Base-by-base conservation (phyloP, 2,797 vertebrate genomes). In the Heliangelus exortis region DNA sequence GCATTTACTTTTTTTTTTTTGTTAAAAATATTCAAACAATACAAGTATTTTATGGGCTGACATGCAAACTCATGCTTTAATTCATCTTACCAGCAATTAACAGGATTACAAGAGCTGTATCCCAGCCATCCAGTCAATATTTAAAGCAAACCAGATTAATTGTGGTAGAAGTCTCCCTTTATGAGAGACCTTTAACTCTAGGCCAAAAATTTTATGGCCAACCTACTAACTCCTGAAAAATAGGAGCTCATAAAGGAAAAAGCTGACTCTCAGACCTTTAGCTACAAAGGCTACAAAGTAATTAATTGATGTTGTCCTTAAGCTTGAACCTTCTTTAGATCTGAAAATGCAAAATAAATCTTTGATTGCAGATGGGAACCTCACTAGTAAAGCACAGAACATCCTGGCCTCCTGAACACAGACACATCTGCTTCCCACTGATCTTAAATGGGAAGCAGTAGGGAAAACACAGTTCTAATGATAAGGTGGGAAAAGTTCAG, bases 221-320 rank as follows among this genome's bases (percentile, higher is more conserved):
- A 47, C 8, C 85, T 48, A 73, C 61, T 54, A 74, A 92, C 96
- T 97, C 97, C 97, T 96, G 91, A 97, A 97, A 93, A 98, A 98
- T 76, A 96, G 96, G 96, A 97, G 97, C 66, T 95, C 91, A 50
- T 89, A 92, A 15, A 53, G 83, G 84, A 95, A 96, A 96, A 90
- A 47, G 88, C 96, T 94, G 91, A 96, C 89, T 92, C 80, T 89
- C 84, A 96, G 63, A 95, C 87, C 71, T 95, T 96, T 90, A 96
- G 96, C 95, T 96, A 97, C 86, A 97, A 95, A 96, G 84, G 91
- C 94, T 96, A 92, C 90, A 90, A 36, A 41, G 89, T 48, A 90
- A 87, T 83, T 76, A 71, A 62, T 63, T 87, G 72, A 50, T 18
- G 28, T 25, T 76, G 72, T 45, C 82, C 73, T 94, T 95, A 53